Base-by-base conservation (phyloP, 2,113 vertebrate species). In the Cervus canadensis region DNA sequence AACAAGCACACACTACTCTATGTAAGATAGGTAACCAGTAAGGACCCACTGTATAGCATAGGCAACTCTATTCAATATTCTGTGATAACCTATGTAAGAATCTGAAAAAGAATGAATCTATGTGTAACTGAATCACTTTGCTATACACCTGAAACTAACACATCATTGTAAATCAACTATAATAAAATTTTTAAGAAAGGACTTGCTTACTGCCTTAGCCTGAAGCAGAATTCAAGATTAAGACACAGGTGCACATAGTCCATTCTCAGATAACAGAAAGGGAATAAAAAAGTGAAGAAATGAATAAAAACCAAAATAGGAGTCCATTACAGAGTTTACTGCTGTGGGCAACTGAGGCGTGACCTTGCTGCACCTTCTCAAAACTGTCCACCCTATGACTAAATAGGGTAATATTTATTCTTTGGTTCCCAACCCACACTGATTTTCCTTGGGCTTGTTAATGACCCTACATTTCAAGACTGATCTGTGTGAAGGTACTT, bases 311-410 rank as follows among this genome's bases (percentile, higher is more conserved):
- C 0, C 25, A 79, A 48, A 43, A n/a, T 2, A 60, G 6, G 14
- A 36, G 5, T 28, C 30, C 7, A 25, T 83, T 79, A 48, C 26
- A 64, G 25, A 30, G 7, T 36, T 86, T n/a, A 36, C 19, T 36
- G 54, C 52, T 33, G 2, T 71, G 54, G 59, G 60, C 28, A 81
- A 33, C 19, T 54, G 43, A 45, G 43, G 48, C 30, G 48, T 60
- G 26, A 60, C 19, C 15, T 5, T 21, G 14, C 25, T 36, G 43
- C 6, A 36, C 9, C n/a, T 26, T 78, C 36, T 82, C 28, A 60
- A 28, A 79, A 52, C 2, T 9, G 14, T 14, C 2, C 3, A 36
- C 28, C 2, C 16, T 25, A 30, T 6, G 1, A 43, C 0, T 71
- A 9, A 57, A 54, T 5, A 88, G 11, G 52, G 82, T 43, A 28